A percentile compares a stretch with the other conserved stretches of the same genome.
phyloP scores from a whole-genome alignment of 2,113 vertebrate species.

The Guaruba guarouba region DNA sequence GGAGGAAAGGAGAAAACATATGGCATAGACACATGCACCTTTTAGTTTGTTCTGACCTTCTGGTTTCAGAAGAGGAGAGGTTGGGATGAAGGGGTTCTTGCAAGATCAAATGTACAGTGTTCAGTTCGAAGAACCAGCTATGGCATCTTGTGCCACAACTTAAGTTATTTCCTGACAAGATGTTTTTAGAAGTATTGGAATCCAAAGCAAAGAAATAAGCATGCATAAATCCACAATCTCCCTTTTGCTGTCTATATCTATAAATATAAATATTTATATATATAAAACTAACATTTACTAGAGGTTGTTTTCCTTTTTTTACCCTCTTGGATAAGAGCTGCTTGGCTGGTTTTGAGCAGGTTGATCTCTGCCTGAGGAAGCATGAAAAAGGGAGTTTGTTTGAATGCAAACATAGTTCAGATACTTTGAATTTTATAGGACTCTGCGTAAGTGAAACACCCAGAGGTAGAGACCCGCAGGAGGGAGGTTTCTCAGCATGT shows the following conservation, averaged over 20 bases:
- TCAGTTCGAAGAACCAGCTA: constrained; percentile 27
- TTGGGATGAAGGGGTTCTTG: not conserved
- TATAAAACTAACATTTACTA: constrained; percentile 28
- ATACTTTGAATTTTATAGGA: constrained; percentile 42
- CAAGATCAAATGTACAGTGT: constrained; percentile 21
- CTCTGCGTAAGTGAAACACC: constrained; percentile 26
- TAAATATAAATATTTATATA: constrained; percentile 54
- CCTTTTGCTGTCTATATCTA: constrained; percentile 57
- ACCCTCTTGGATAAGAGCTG: constrained; percentile 45
- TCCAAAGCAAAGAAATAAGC: constrained; percentile 52
- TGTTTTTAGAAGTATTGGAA: constrained; percentile 34
- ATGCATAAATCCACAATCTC: constrained; percentile 48
- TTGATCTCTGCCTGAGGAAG: constrained; percentile 30
- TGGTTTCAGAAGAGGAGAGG: constrained; percentile 27
- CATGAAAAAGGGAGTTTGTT: not conserved
- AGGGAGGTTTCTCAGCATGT: constrained; percentile 52
- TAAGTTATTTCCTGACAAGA: constrained; percentile 50
- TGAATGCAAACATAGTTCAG: constrained; percentile 5
- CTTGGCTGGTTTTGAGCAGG: constrained; percentile 56
- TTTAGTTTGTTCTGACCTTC: constrained; percentile 32
- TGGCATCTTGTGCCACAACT: constrained; percentile 32
- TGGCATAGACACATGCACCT: not conserved
- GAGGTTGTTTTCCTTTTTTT: not conserved
- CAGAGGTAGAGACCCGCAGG: constrained; percentile 10
- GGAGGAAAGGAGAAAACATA: not conserved